phyloP scores from a whole-genome alignment of 2,797 vertebrate species.

The Gallinago nigripennis region DNA sequence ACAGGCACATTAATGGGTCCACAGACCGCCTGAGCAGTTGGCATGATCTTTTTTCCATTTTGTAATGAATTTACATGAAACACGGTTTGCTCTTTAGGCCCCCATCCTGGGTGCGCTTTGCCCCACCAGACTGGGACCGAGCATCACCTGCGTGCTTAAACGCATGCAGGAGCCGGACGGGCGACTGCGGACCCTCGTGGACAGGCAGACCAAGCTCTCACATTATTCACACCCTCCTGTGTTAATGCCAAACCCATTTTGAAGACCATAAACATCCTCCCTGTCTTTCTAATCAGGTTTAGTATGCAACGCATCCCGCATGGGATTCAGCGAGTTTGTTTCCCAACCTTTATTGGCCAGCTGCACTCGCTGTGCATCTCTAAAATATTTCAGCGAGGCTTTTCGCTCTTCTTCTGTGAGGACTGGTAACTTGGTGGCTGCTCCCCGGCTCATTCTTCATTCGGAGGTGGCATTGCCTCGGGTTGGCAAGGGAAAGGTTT shows the following conservation, averaged over 20 bases:
- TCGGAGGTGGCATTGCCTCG: constrained; percentile 82
- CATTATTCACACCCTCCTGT: constrained; percentile 33
- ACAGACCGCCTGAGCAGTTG: background rate
- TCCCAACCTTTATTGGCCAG: constrained; percentile 69
- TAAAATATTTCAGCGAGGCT: constrained; percentile 71
- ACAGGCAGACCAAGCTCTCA: constrained; percentile 9
- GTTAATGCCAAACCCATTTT: constrained; percentile 51
- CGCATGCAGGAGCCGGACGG: background rate
- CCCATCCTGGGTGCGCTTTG: background rate
- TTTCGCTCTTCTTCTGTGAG: constrained; percentile 70
- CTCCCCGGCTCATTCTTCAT: constrained; percentile 86
- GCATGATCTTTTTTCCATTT: constrained; percentile 38
- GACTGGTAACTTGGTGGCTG: constrained; percentile 82
- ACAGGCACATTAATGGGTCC: constrained; percentile 53
- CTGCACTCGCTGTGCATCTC: constrained; percentile 73
- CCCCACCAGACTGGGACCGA: rapidly evolving
- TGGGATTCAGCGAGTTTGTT: constrained; percentile 64
- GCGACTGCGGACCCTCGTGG: background rate
- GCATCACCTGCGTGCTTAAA: rapidly evolving
- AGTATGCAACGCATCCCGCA: constrained; percentile 58
- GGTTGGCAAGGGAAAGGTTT: constrained; percentile 83
- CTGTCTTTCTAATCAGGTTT: constrained; percentile 65
- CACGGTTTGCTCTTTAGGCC: background rate
- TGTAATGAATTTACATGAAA: constrained; percentile 61
- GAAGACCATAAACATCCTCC: constrained; percentile 65